Percentiles rank a stretch among this genome's conserved stretches.
Evolutionary conservation across 2,797 vertebrate genomes (phyloP).

Genomic region (Podarcis lilfordi): DNA sequence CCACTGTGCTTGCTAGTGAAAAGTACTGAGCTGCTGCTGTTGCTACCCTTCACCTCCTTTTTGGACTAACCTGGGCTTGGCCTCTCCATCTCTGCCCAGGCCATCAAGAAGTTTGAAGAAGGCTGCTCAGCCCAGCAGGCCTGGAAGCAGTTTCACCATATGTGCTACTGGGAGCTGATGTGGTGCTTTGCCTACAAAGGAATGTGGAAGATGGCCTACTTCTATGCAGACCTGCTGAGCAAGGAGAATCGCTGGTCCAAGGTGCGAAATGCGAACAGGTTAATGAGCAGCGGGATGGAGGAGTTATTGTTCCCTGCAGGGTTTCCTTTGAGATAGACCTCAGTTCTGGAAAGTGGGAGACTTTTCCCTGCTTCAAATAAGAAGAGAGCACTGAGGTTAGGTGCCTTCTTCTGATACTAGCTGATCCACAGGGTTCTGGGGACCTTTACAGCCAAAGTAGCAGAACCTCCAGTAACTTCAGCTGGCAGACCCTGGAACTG

Average conservation of each 20-base stretch:
- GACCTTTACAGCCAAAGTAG: too few relatives aligned
- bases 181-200: slow-evolving; percentile 88
- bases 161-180: slow-evolving; percentile 93
- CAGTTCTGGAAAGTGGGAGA: not conserved
- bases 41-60: too few relatives aligned
- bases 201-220: slow-evolving; percentile 87
- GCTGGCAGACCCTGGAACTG: not conserved
- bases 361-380: not conserved
- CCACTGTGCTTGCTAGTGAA: not conserved
- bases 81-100: slow-evolving; percentile 68
- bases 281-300: not conserved
- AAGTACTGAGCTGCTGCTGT: not conserved
- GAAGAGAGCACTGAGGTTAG: not conserved
- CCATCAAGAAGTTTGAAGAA: slow-evolving; percentile 83
- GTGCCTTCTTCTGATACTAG: not conserved
- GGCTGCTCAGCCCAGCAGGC: slow-evolving; percentile 86
- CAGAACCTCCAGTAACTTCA: not conserved
- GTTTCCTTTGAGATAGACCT: not conserved
- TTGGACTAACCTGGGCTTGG: not conserved
- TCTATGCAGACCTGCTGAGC: slow-evolving; percentile 88
- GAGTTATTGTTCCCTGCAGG: not conserved
- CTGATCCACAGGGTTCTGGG: not conserved
- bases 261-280: slow-evolving; percentile 62
- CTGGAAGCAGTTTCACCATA: slow-evolving; percentile 91
- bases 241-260: slow-evolving; percentile 89